Base-by-base conservation (phyloP, 2,888 invertebrate species). In the Drosophila neoperkinsi region DNA sequence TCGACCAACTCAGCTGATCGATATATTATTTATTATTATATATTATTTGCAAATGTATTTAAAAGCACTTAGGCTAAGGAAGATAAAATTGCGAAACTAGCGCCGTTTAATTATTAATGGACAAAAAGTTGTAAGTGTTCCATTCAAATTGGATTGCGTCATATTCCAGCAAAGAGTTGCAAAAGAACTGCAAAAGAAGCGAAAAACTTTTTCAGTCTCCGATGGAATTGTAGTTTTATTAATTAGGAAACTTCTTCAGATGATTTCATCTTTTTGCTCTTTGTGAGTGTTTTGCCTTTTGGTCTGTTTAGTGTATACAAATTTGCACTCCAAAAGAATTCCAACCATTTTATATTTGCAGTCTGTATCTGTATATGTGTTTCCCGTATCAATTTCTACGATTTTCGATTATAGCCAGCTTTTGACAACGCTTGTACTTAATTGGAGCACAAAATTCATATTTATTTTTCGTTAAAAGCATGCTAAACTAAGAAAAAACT, bases 401-500 rank as follows among this genome's bases (percentile, higher is more conserved):
- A 21, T 16, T 46, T 21, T 46, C 21, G 46, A 25, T 21, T 25
- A 25, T 9, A 4, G 21, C 13, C 21, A n/a, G 46, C 9, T 46
- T 21, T 46, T 7, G 4, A 7, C 3, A 13, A 21, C 21, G 21
- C 21, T 21, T 21, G 13, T 46, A 21, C 4, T 46, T 21, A 21
- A 16, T 25, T 46, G 16, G 46, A 25, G 21, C 46, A 25, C 13
- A 46, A 46, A 46, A 25, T 16, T 16, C 13, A 5, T 50, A 50
- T 28, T 50, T 50, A 28, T 28, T 50, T 46, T 18, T 50, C 5
- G 16, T 50, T 10, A 10, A 18, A 28, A 50, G 18, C 16, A 16
- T 30, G 4, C 34, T 7, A 34, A 41, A 46, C 33, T 31, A 67
- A 50, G 49, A 30, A 43, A 52, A 74, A 90, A 82, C 80, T 82